Percentiles rank a stretch among this genome's conserved stretches.
Conservation (phyloP, 2,113 vertebrate genomes). For the Orientallactaga bullata region DNA sequence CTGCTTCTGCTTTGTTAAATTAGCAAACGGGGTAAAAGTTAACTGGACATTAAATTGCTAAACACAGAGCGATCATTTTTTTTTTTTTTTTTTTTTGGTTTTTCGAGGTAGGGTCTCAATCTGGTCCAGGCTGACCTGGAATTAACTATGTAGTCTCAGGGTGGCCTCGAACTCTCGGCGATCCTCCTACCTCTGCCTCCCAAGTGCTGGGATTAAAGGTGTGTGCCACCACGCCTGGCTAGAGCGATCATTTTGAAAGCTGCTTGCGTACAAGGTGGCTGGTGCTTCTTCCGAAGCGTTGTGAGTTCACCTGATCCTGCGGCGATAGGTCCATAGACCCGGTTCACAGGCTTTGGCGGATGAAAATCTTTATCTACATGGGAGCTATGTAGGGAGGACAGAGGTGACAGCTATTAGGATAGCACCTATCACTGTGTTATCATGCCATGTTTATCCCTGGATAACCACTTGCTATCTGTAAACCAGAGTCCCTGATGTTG, state of each 20-base stretch:
- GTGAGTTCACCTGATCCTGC: neutral
- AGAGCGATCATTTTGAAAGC: neutral
- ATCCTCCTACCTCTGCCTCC: no score
- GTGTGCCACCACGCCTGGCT: no score
- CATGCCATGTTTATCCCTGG: neutral
- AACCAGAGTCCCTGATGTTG: neutral
- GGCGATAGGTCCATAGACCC: neutral
- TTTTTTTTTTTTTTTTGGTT: no score
- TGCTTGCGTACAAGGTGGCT: neutral
- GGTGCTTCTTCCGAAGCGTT: neutral
- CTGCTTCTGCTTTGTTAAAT: slow-evolving; percentile 10
- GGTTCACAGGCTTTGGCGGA: neutral
- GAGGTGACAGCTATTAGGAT: no score
- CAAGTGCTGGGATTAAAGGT: no score
- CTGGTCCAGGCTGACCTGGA: no score
- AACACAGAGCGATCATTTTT: neutral
- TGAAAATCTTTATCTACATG: neutral
- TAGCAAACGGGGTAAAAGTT: neutral
- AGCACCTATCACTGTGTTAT: neutral
- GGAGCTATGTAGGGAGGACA: neutral
- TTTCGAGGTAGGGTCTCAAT: no score
- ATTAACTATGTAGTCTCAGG: no score
- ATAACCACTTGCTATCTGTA: neutral
- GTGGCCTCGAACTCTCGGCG: no score
- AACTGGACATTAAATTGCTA: slow-evolving; percentile 16